Evolutionary conservation across 2,113 vertebrate genomes (phyloP), one percentile per base, ranked within the genome.

Genomic region (Pteronura brasiliensis): DNA sequence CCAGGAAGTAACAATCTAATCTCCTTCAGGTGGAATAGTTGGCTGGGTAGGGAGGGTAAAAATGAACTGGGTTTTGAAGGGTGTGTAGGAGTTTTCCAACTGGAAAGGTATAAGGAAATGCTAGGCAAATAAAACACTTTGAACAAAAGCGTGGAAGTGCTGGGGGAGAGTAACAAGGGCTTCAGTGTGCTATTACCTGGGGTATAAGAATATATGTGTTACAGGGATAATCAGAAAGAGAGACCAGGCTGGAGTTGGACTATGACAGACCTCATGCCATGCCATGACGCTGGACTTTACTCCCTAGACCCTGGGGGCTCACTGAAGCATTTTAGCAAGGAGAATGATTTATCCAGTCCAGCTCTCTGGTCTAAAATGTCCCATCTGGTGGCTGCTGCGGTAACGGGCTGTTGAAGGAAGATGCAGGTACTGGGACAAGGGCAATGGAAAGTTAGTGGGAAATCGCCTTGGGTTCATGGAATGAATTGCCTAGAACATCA

Each of bases 351-450:
- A 14, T 21, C 44, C 12, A 12, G 4, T 11, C 27, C 14, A 36
- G 61, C 27, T 25, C 36, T 44, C 13, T 10, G 20, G 44, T 96
- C 67, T 79, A 29, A 49, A 29, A 61, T 2, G 11, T 52, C 21
- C 39, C 47, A 27, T 27, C 15, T 20, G 7, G 17, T 3, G n/a
- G 74, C 36, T 20, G 65, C 1, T 12, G n/a, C 29, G 67, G 57
- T 47, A 42, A 49, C 0, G 1, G 71, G 57, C 15, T 42, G 31
- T 67, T 34, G 80, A 57, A 36, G 80, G 20, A 25, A 57, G 15
- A n/a, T 4, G 20, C 6, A 1, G 0, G 42, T 4, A 11, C n/a
- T 4, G 52, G 74, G 27, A 21, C 7, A 0, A 0, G 23, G 34
- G 44, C 55, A 20, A 76, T 13, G 8, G 25, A 29, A 21, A 34